Conservation (phyloP, 2,888 invertebrate species). For the Lithophane semibrunnea region DNA sequence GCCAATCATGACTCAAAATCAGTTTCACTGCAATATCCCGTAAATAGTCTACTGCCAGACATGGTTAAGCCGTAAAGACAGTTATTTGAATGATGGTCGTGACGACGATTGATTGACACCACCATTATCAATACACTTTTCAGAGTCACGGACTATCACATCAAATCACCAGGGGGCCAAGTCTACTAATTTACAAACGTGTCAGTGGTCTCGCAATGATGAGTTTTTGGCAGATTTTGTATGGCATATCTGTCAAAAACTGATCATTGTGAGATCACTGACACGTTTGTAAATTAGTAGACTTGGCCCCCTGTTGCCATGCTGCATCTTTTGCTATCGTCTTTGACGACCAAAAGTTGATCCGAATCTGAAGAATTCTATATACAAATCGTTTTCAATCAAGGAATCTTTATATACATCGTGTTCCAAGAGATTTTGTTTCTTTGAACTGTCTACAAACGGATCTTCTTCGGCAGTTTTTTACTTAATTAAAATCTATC, state of each 20-base stretch:
- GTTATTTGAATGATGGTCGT: conserved; percentile 1
- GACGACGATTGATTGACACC: conserved; percentile 2
- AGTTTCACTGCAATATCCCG: not conserved
- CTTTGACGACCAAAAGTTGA: not conserved
- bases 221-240: too few relatives aligned
- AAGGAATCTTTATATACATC: too few relatives aligned
- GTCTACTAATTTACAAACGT: too few relatives aligned
- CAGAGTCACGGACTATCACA: not conserved
- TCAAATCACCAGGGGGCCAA: too few relatives aligned
- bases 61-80: not conserved
- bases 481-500: not conserved
- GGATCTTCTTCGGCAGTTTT: not conserved
- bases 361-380: too few relatives aligned
- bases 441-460: not conserved
- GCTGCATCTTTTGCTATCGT: not conserved
- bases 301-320: not conserved
- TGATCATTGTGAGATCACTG: too few relatives aligned
- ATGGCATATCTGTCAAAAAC: too few relatives aligned
- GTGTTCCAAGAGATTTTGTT: not conserved
- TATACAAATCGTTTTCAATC: too few relatives aligned
- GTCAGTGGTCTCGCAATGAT: too few relatives aligned
- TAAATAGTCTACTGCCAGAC: not conserved
- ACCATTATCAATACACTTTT: not conserved
- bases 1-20: not conserved
- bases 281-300: too few relatives aligned